Evolutionary conservation across 2,113 vertebrate species (phyloP).

Genomic region (Mormyrus iriodes): DNA sequence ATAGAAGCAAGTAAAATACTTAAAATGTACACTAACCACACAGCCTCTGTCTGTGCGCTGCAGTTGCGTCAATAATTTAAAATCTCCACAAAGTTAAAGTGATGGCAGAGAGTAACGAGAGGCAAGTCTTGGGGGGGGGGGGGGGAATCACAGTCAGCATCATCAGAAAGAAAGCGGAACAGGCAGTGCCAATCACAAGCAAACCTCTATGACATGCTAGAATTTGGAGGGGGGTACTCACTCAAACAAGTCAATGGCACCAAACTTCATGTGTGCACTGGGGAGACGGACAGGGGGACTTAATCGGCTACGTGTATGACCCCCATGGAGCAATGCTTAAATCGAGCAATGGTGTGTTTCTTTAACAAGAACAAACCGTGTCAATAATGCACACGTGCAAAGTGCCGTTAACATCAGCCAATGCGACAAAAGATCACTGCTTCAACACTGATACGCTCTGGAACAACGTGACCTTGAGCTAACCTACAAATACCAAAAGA

Average conservation of each 20-base stretch:
- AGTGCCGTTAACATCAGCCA: neutral
- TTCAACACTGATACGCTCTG: neutral
- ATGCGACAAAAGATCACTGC: neutral
- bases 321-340: neutral
- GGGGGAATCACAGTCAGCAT: neutral
- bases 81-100: neutral
- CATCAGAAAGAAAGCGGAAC: neutral
- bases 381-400: neutral
- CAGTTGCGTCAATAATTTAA: neutral
- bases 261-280: neutral
- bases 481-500: neutral
- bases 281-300: neutral
- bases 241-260: neutral
- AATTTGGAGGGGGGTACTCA: neutral
- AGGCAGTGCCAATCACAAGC: neutral
- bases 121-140: neutral
- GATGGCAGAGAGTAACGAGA: neutral
- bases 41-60: neutral
- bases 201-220: no score
- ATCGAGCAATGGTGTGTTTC: neutral
- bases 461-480: neutral
- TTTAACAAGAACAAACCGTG: neutral
- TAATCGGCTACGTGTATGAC: neutral
- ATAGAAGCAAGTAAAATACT: neutral
- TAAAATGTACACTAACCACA: neutral